Conservation (phyloP, 1,140 invertebrate genomes). For the Leptopilina clavipes region DNA sequence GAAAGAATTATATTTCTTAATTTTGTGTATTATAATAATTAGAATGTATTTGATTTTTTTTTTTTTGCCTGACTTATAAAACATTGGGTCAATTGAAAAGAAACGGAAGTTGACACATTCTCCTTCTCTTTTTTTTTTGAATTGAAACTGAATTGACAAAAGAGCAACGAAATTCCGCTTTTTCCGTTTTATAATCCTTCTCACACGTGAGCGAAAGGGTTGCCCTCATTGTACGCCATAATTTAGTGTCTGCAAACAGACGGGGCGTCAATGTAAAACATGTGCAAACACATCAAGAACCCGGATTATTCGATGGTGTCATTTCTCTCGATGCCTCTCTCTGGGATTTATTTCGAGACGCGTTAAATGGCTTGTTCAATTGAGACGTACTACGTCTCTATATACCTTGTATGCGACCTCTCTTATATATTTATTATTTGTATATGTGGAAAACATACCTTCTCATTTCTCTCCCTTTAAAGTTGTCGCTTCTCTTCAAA, state of each 20-base stretch:
- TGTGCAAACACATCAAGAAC: conserved; percentile 68
- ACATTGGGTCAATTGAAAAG: too few relatives aligned
- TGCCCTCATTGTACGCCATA: conserved; percentile 69
- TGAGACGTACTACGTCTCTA: conserved; percentile 55
- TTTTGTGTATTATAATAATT: too few relatives aligned
- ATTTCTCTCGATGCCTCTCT: conserved; percentile 52
- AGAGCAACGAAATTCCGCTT: conserved; percentile 56
- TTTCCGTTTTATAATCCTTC: conserved; percentile 67
- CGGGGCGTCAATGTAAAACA: conserved; percentile 73
- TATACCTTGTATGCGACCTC: not conserved
- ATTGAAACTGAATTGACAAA: conserved; percentile 40
- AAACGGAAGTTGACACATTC: conserved; percentile 38
- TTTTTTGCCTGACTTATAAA: too few relatives aligned
- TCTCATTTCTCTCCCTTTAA: not conserved
- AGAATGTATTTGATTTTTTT: too few relatives aligned
- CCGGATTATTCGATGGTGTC: conserved; percentile 61
- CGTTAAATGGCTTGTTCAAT: conserved; percentile 63
- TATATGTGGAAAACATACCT: not conserved
- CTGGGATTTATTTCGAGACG: conserved; percentile 63
- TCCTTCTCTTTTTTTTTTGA: not conserved
- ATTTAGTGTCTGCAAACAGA: conserved; percentile 75
- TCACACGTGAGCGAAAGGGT: conserved; percentile 56
- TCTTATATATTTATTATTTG: too few relatives aligned
- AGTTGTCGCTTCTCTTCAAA: too few relatives aligned
- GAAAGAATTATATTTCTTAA: too few relatives aligned